Base-by-base conservation (phyloP, 2,113 vertebrate species). In the Osmerus eperlanus region DNA sequence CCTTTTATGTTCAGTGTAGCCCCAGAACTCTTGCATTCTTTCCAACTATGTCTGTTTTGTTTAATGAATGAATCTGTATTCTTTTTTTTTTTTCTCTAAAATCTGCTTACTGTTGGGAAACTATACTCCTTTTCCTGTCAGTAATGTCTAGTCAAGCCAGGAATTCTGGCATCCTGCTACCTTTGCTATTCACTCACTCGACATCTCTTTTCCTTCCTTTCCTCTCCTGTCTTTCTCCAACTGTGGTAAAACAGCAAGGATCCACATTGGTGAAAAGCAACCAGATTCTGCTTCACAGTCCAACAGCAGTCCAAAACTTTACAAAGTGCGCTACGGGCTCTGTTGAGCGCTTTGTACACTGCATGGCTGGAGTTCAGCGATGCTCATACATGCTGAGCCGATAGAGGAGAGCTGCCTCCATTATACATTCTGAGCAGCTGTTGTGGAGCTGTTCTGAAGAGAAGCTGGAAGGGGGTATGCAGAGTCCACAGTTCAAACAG, bases 361-460 rank as follows among this genome's bases (percentile, higher is more conserved):
- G 71, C 67, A 72, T 78, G 83, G 76, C 74, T 70, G 63, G 72
- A 78, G 78, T 75, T 84, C 71, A 85, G 65, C 74, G 75, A 71
- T 80, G 32, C 56, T 70, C 68, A 68, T 32, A 61, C 68, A 78
- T 73, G 52, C 78, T 23, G 62, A 0, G 25, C 70, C 32, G 73
- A 76, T 75, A 19, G 68, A 59, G 76, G 78, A 54, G 55, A 79
- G 72, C 73, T 36, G 62, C 77, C 83, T 80, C 83, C 78, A 87
- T 88, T 86, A 83, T 83, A 81, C 78, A 83, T 84, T 85, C 84
- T 73, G 81, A 86, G 84, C 89, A 88, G 85, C 88, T 87, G 80
- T 82, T 88, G 78, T 78, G 83, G 87, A 90, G 87, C 81, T 85
- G 70, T 80, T 91, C 89, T 89, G 83, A 88, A 85, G 80, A 81